These are phyloP conservation scores for Spilosoma lubricipeda DNA, from an alignment of 2,888 invertebrate species.

Conservation along the genomic window DNA sequence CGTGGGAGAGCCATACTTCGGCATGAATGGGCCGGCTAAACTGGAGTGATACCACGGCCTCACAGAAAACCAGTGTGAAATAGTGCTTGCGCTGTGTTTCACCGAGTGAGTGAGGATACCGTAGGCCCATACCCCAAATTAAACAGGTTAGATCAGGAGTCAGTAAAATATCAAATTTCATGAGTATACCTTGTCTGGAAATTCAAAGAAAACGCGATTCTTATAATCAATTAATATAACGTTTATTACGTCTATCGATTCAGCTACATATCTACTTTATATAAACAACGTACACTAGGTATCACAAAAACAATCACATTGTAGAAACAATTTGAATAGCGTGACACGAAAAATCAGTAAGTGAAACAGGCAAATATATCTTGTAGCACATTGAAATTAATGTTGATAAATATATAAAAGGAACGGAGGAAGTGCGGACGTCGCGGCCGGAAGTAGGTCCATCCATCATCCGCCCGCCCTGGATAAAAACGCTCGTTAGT, in stretches of 20 bases:
- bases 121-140: too few species aligned
- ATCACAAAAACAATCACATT: background rate
- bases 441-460: slow-evolving; percentile 80
- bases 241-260: too few species aligned
- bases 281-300: background rate
- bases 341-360: slow-evolving; percentile 35
- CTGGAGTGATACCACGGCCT: too few species aligned
- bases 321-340: slow-evolving; percentile 5
- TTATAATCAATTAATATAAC: background rate
- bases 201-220: background rate
- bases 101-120: too few species aligned
- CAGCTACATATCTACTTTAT: background rate
- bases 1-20: too few species aligned
- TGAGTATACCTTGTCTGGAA: background rate
- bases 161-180: background rate
- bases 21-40: too few species aligned
- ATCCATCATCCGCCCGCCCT: slow-evolving; percentile 85
- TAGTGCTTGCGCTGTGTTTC: too few species aligned
- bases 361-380: slow-evolving; percentile 64
- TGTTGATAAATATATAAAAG: slow-evolving; percentile 83
- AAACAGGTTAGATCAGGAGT: too few species aligned
- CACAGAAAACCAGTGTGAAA: too few species aligned
- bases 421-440: slow-evolving; percentile 77
- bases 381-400: slow-evolving; percentile 79
- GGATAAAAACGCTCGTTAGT: slow-evolving; percentile 86